phyloP scores from a whole-genome alignment of 1,140 invertebrate genomes.

The Teleopsis dalmanni region DNA sequence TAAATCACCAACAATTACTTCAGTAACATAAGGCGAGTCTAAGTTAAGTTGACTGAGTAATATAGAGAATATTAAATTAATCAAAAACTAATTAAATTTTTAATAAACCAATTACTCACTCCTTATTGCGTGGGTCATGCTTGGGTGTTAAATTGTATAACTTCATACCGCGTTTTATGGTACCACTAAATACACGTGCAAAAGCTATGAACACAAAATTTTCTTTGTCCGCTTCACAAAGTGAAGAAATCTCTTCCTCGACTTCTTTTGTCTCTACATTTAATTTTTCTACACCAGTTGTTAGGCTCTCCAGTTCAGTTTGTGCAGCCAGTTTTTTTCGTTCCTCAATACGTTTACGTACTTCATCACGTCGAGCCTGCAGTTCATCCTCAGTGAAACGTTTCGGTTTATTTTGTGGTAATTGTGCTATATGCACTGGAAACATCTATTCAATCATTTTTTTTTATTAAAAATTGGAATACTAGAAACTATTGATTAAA shows the following conservation, averaged over 20 bases:
- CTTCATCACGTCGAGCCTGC: conserved; percentile 58
- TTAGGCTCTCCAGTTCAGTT: conserved; percentile 48
- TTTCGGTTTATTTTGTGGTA: conserved; percentile 68
- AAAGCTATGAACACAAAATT: conserved; percentile 79
- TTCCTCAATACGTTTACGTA: conserved; percentile 56
- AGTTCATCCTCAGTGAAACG: conserved; percentile 71
- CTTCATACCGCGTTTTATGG: conserved; percentile 65
- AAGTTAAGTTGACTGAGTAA: conserved; percentile 18
- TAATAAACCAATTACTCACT: conserved; percentile 7
- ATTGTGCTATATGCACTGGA: conserved; percentile 55
- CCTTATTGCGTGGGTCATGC: conserved; percentile 65
- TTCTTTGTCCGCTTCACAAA: not conserved
- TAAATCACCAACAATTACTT: conserved; percentile 58
- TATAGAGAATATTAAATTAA: not conserved
- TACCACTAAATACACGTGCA: conserved; percentile 89
- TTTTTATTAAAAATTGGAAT: not conserved
- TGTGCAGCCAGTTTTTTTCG: conserved; percentile 45
- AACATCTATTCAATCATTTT: conserved; percentile 30
- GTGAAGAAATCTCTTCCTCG: too few species aligned
- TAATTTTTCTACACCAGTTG: conserved; percentile 43
- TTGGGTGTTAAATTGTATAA: conserved; percentile 84
- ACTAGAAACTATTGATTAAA: conserved; percentile 9
- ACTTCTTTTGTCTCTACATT: conserved; percentile 23
- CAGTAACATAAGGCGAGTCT: conserved; percentile 49
- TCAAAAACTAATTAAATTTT: not conserved